A percentile compares a stretch with the other conserved stretches of the same genome.
These are phyloP conservation scores for Caenorhabditis angaria DNA, from an alignment of 2,888 invertebrate species.

Conservation along the genomic window DNA sequence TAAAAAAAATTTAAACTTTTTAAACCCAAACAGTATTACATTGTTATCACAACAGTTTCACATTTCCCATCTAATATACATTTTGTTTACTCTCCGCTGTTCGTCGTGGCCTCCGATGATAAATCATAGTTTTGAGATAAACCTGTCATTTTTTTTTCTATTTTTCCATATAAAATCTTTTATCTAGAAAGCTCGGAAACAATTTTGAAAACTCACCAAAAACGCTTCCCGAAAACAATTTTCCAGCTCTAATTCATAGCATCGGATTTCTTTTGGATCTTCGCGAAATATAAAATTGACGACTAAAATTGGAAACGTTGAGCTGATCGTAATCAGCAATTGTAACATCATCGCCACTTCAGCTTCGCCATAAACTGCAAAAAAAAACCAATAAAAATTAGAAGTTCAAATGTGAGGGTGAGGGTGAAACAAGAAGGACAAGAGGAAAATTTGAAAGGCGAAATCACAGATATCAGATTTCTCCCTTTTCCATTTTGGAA, in stretches of 20 bases:
- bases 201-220: slow-evolving; percentile 42
- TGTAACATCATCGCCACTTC: slow-evolving; percentile 20
- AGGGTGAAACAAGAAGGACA: not conserved
- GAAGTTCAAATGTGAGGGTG: not conserved
- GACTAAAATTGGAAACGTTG: slow-evolving; percentile 14
- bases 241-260: slow-evolving; percentile 58
- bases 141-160: slow-evolving; percentile 8
- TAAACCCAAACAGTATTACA: slow-evolving; percentile 3
- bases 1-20: too few relatives aligned
- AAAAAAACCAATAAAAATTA: slow-evolving; percentile 1
- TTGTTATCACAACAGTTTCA: slow-evolving; percentile 2
- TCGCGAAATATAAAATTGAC: slow-evolving; percentile 21
- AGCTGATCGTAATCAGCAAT: slow-evolving; percentile 31
- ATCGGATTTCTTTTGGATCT: slow-evolving; percentile 24
- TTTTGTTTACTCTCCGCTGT: slow-evolving; percentile 5
- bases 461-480: not conserved
- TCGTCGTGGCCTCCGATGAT: slow-evolving; percentile 16
- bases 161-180: slow-evolving; percentile 6
- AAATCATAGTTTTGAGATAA: slow-evolving; percentile 16
- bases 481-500: not conserved
- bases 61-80: not conserved
- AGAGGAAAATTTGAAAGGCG: not conserved
- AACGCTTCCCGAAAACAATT: slow-evolving; percentile 60
- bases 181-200: not conserved
- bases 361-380: slow-evolving; percentile 30